A percentile compares a stretch with the other conserved stretches of the same genome.
phyloP scores from a whole-genome alignment of 1,140 invertebrate species.

The Calycopis cecrops region DNA sequence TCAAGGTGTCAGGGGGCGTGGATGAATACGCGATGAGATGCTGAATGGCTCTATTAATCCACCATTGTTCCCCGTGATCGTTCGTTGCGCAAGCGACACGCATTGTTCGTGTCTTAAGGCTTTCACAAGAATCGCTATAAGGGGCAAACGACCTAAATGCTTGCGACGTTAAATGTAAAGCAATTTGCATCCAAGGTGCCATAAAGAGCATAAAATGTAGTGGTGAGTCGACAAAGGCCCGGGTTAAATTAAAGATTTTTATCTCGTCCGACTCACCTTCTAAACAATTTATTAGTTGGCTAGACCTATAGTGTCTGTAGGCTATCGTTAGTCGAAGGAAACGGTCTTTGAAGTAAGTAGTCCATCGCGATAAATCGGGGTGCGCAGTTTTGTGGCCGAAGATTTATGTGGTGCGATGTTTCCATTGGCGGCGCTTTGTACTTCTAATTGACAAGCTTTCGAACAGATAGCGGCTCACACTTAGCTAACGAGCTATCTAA shows the following conservation, averaged over 20 bases:
- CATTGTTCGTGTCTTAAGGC: slow-evolving; percentile 59
- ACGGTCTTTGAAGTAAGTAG: slow-evolving; percentile 40
- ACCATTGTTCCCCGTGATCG: slow-evolving; percentile 62
- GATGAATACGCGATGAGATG: slow-evolving; percentile 71
- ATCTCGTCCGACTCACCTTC: slow-evolving; percentile 25
- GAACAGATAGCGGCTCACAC: slow-evolving; percentile 2
- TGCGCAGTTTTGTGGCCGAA: slow-evolving; percentile 34
- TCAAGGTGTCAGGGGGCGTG: slow-evolving; percentile 64
- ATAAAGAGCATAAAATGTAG: slow-evolving; percentile 9
- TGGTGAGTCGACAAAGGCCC: slow-evolving; percentile 6
- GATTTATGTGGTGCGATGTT: slow-evolving; percentile 53
- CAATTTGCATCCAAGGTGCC: slow-evolving; percentile 47
- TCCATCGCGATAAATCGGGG: slow-evolving; percentile 45
- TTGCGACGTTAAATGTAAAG: slow-evolving; percentile 45
- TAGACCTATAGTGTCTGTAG: slow-evolving; percentile 18
- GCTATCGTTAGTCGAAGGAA: slow-evolving; percentile 34
- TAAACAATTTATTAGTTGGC: slow-evolving; percentile 25
- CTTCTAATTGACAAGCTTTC: slow-evolving; percentile 55
- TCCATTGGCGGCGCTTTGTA: slow-evolving; percentile 40
- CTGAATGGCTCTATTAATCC: slow-evolving; percentile 72
- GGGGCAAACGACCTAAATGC: slow-evolving; percentile 51
- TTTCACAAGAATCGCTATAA: slow-evolving; percentile 47
- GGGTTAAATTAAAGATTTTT: slow-evolving; percentile 30
- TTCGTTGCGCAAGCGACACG: slow-evolving; percentile 60
- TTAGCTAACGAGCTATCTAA: slow-evolving; percentile 3